Base-by-base conservation (phyloP, 2,113 vertebrate species). In the Calidris pygmaea region DNA sequence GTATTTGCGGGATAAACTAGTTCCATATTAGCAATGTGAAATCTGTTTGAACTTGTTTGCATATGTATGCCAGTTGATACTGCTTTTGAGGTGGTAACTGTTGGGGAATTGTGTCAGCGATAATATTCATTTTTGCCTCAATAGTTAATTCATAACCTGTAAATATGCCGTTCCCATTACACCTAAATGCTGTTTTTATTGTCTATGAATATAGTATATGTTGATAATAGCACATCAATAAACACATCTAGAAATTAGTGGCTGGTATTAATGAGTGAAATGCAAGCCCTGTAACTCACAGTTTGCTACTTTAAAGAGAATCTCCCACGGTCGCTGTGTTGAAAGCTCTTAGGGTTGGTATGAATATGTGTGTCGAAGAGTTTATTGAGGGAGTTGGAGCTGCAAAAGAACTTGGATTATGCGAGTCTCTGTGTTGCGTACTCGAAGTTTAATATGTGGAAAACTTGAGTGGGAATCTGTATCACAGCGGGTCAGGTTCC, bases 1-100 rank as follows among this genome's bases (percentile, higher is more conserved):
- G 67, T 91, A 82, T 97, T 95, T 96, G 73, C 2, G 0, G 95
- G 82, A 94, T 94, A 92, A 95, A 96, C 92, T 90, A 83, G 62
- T 89, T 94, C 70, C 55, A 39, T 83, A 90, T 90, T 90, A 92
- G 78, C 73, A 83, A 26, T 50, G 70, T 93, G 91, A 91, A 93
- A 91, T 93, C 65, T 87, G 48, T 81, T 91, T 84, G 63, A 92
- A 76, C 63, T 81, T 83, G 74, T 87, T 90, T 95, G 85, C 90
- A 34, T 95, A 71, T 85, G 43, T 73, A 41, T 89, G 79, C n/a
- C 74, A 73, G 41, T 45, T 85, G 68, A 72, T 89, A 68, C 58
- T 85, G 56, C 52, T 92, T 92, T 89, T 71, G 74, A 89, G 85
- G 48, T 60, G 26, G 41, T 29, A 78, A 80, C n/a, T 79, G 21